Base-by-base conservation (phyloP, 2,113 vertebrate species). In the Passer montanus region DNA sequence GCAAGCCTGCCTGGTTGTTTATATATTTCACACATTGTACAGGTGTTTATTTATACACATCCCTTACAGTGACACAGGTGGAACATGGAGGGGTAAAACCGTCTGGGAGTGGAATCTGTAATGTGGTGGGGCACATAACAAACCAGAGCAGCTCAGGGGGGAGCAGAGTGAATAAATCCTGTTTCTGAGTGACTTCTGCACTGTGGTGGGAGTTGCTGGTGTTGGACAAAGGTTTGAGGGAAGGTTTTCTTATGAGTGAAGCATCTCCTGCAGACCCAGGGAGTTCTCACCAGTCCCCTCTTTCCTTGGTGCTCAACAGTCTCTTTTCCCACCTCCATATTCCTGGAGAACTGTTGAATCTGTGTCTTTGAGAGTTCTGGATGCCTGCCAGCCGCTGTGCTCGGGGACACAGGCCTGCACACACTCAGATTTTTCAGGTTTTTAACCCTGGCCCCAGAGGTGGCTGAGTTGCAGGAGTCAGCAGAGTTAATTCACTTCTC, bases 11-110 rank as follows among this genome's bases (percentile, higher is more conserved):
- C 10, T 39, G n/a, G 7, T 0, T 56, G 11, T 9, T 27, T 4
- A 15, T 22, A 0, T 6, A 4, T 18, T 47, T 31, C 16, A 11
- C 16, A 6, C 17, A 11, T 19, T 7, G 0, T 6, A 2, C n/a
- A 4, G 47, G 33, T 59, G 14, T 35, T 1, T 22, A 7, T 76
- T 8, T 41, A 1, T 15, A 27, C 8, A 5, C 4, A 5, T n/a
- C 44, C 41, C n/a, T 88, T n/a, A 13, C 22, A 56, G 60, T 26
- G 35, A 49, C 18, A 35, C 49, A 24, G 22, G 4, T 0, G 14
- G 16, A 46, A 41, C 70, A 9, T 0, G 2, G n/a, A n/a, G 46
- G 11, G 35, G 28, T 43, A 21, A 46, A 47, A 43, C 0, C 0
- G 0, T 3, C 66, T 23, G 12, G 39, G 28, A 27, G 24, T 21